Evolutionary conservation across 1,140 invertebrate genomes (phyloP).

Genomic region (Bursaphelenchus mucronatus): DNA sequence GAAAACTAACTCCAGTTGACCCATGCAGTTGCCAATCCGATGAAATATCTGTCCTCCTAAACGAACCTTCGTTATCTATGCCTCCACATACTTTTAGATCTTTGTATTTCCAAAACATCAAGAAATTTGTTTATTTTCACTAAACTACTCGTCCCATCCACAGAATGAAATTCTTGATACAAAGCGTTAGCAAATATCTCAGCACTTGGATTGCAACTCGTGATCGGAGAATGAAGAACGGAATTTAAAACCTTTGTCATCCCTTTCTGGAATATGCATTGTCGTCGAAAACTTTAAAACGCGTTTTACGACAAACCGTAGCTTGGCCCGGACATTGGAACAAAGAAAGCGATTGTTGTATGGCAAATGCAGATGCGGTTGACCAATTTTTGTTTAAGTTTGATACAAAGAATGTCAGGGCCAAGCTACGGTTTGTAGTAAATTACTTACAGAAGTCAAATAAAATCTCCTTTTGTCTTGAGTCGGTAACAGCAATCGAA

Average conservation of each 20-base stretch:
- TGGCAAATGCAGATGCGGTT: too few relatives aligned
- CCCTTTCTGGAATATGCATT: neutral
- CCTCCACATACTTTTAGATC: neutral
- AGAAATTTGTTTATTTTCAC: slow-evolving; percentile 25
- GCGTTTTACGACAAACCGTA: neutral
- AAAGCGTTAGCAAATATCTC: slow-evolving; percentile 7
- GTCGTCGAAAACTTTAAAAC: neutral
- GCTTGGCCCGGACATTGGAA: too few relatives aligned
- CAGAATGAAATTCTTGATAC: neutral
- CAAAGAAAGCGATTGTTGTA: too few relatives aligned
- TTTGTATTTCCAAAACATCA: slow-evolving; percentile 21
- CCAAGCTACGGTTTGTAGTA: slow-evolving; percentile 1
- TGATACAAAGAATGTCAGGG: too few relatives aligned
- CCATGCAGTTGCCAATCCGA: slow-evolving; percentile 17
- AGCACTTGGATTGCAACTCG: neutral
- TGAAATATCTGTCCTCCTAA: slow-evolving; percentile 8
- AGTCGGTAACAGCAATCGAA: slow-evolving; percentile 14
- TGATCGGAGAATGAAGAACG: neutral
- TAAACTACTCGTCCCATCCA: slow-evolving; percentile 9
- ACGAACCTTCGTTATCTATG: neutral
- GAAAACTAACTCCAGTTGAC: slow-evolving; percentile 22
- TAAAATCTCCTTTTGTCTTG: neutral
- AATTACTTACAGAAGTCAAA: slow-evolving; percentile 7
- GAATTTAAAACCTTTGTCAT: neutral
- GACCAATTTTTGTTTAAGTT: too few relatives aligned